phyloP scores from a whole-genome alignment of 92 coral and sea anemone genomes.

The Actinostola sp. region DNA sequence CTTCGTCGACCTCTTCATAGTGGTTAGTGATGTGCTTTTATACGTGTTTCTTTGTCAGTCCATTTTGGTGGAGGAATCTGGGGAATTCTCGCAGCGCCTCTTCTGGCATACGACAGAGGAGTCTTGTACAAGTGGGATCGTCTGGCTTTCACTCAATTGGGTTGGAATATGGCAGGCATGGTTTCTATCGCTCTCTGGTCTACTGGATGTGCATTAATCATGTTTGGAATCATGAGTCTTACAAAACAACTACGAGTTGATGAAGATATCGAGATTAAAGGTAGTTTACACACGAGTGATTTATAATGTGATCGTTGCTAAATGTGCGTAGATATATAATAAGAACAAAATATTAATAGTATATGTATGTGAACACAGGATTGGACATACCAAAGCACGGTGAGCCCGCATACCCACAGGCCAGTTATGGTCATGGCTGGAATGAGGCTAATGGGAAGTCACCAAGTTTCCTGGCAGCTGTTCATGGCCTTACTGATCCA shows the following conservation, averaged over 20 bases:
- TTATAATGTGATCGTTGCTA: not conserved
- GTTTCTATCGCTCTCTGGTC: conserved; percentile 69
- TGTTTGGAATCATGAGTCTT: conserved; percentile 57
- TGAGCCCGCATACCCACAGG: conserved; percentile 88
- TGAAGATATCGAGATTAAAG: conserved; percentile 82
- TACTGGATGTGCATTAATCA: conserved; percentile 35
- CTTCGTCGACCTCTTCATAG: no score
- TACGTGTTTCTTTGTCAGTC: conserved; percentile 36
- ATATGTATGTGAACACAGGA: no score
- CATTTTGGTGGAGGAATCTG: conserved; percentile 93
- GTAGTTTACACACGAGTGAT: conserved; percentile 47
- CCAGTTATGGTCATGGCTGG: conserved; percentile 94
- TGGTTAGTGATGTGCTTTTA: not conserved
- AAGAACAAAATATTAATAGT: no score
- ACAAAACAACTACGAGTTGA: conserved; percentile 68
- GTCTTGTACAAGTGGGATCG: conserved; percentile 64
- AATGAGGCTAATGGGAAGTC: not conserved
- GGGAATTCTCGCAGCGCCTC: conserved; percentile 86
- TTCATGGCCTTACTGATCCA: no score
- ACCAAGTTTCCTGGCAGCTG: not conserved
- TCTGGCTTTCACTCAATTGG: conserved; percentile 62
- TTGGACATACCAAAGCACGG: conserved; percentile 93
- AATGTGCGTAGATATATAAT: not conserved
- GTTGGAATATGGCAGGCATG: conserved; percentile 87
- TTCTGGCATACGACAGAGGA: conserved; percentile 71